Evolutionary conservation across 2,888 invertebrate genomes (phyloP).

Genomic region (Hipparchia sbordonii): DNA sequence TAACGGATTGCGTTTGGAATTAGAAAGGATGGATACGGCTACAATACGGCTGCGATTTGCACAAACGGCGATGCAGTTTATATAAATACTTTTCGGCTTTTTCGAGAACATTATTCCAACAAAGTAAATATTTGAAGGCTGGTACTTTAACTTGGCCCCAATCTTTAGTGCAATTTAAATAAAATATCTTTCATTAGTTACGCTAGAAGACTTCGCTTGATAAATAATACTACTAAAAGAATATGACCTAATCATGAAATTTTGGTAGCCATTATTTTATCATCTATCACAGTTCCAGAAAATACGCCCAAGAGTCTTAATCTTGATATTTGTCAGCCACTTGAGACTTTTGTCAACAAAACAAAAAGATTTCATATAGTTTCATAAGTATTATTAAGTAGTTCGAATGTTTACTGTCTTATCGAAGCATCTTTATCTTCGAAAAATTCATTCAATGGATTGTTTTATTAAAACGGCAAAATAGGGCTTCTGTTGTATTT

Average conservation of each 20-base stretch:
- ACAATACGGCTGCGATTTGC: neutral
- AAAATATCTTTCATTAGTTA: neutral
- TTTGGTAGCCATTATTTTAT: neutral
- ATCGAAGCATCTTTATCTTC: neutral
- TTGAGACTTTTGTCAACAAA: neutral
- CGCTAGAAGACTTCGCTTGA: neutral
- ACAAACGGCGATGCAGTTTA: conserved; percentile 4
- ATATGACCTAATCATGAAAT: neutral
- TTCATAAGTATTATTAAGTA: neutral
- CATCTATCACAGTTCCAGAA: neutral
- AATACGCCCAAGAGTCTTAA: neutral
- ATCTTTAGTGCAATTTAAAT: neutral
- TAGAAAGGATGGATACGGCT: conserved; percentile 24
- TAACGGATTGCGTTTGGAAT: conserved; percentile 20
- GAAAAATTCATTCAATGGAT: neutral
- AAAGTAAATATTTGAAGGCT: neutral
- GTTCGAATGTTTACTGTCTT: neutral
- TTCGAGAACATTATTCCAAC: neutral
- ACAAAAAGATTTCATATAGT: neutral
- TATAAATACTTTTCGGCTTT: conserved; percentile 1
- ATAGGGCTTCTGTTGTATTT: too few species aligned
- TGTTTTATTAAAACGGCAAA: too few species aligned
- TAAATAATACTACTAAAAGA: neutral
- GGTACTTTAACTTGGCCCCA: conserved; percentile 6
- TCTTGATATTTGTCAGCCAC: neutral